Percentiles rank a stretch among this genome's conserved stretches.
These are phyloP conservation scores for Gymnoscopelus braueri DNA, from an alignment of 2,797 vertebrate species.

Conservation along the genomic window DNA sequence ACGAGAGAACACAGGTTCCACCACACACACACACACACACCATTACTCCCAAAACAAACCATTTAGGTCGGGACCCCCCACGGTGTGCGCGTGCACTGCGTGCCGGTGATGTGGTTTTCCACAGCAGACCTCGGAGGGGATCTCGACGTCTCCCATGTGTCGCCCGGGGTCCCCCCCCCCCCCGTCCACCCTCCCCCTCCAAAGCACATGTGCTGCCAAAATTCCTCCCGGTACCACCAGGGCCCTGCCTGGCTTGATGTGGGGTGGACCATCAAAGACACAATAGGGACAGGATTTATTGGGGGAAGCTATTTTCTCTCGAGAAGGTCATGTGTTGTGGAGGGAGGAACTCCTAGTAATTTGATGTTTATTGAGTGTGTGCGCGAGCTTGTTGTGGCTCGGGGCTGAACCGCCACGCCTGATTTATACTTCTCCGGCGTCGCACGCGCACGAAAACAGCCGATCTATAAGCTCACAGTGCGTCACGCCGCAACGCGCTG, in stretches of 20 bases:
- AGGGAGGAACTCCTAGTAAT: conserved; percentile 48
- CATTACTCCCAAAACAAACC: conserved; percentile 56
- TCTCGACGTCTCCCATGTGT: conserved; percentile 54
- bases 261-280: conserved; percentile 75
- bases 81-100: conserved; percentile 45
- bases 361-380: conserved; percentile 60
- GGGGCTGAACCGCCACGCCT: conserved; percentile 38
- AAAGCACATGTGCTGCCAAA: conserved; percentile 85
- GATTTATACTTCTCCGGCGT: no score
- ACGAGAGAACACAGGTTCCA: conserved; percentile 72
- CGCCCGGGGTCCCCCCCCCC: conserved; percentile 75
- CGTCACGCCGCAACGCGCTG: no score
- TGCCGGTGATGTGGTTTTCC: conserved; percentile 61
- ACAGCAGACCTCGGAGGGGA: conserved; percentile 47
- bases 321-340: conserved; percentile 48
- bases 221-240: conserved; percentile 75
- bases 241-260: conserved; percentile 66
- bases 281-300: conserved; percentile 73
- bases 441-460: no score
- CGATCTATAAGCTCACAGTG: no score
- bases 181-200: not conserved
- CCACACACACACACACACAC: conserved; percentile 69
- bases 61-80: conserved; percentile 59
- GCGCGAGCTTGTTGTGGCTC: conserved; percentile 57
- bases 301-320: conserved; percentile 28